Base-by-base conservation (phyloP, 2,888 invertebrate species). In the Acleris literana region DNA sequence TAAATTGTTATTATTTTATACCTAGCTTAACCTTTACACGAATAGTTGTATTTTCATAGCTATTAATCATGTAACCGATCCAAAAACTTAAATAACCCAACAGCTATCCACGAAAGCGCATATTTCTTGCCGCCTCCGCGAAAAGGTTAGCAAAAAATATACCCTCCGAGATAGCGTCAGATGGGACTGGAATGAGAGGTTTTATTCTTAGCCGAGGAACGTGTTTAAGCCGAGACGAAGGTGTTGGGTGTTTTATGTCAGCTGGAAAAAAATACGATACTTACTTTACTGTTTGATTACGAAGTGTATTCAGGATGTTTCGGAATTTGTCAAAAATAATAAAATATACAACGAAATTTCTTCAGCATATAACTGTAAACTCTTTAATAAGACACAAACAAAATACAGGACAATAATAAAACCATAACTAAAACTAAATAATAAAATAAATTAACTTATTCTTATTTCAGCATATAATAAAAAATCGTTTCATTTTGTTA, bases 91-190 rank as follows among this genome's bases (percentile, higher is more conserved):
- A 53, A 53, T 29, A 9, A 53, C 29, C 53, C 29, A 16, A 17
- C 29, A 25, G 29, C 17, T 9, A 29, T 17, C 53, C 29, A 33
- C 29, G n/a, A 33, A 29, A 17, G 53, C 29, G 29, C 53, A 39
- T 39, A 54, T 54, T 54, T 54, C 33, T 54, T 54, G 18, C 54
- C 54, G 13, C 33, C 18, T 39, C 33, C 17, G 39, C 11, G 18
- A 18, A 39, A 53, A 39, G 54, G 54, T 13, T 22, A 25, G 29
- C 54, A 62, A 62, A 62, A 62, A 62, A 43, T 46, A 54, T 62
- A 43, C 43, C 53, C 44, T 53, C 44, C 22, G 61, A 53, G 54
- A 62, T 62, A 62, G 17, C 61, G 22, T 62, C 61, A 53, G 46
- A 57, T 46, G 46, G 57, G 25, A 57, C 61, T 39, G 33, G 11